phyloP scores from a whole-genome alignment of 2,797 vertebrate genomes.

The Psittacula echo region DNA sequence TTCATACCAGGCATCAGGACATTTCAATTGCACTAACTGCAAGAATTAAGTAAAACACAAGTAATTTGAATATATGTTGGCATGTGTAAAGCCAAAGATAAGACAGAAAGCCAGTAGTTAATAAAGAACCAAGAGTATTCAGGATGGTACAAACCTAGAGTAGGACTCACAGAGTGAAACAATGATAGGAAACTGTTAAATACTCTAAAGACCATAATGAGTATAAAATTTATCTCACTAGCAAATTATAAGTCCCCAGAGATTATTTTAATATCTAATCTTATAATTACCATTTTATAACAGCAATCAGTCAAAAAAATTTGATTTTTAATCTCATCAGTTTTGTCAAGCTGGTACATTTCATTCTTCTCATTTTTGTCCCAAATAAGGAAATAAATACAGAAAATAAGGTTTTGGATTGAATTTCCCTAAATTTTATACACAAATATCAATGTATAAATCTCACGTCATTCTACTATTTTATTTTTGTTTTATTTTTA shows the following conservation, averaged over 20 bases:
- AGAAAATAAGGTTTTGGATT: background rate
- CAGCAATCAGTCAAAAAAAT: background rate
- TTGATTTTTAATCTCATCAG: background rate
- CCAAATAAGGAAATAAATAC: background rate
- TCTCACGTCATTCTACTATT: background rate
- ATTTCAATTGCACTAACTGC: background rate
- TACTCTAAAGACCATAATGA: background rate
- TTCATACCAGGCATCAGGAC: background rate
- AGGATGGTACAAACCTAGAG: background rate
- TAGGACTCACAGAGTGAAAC: background rate
- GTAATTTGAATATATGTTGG: background rate
- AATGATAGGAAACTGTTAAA: background rate
- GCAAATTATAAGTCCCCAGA: background rate
- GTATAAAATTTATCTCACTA: background rate
- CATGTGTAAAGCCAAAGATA: background rate
- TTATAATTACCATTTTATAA: background rate
- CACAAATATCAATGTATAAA: background rate
- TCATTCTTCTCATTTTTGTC: background rate
- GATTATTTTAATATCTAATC: background rate
- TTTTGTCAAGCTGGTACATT: background rate
- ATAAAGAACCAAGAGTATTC: background rate
- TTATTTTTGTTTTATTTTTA: background rate
- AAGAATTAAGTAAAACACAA: background rate
- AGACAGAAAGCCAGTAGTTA: background rate
- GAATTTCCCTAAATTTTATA: background rate